A percentile compares a stretch with the other conserved stretches of the same genome.
These are phyloP conservation scores for Neotoma lepida DNA, from an alignment of 2,113 vertebrate genomes.

Conservation along the genomic window DNA sequence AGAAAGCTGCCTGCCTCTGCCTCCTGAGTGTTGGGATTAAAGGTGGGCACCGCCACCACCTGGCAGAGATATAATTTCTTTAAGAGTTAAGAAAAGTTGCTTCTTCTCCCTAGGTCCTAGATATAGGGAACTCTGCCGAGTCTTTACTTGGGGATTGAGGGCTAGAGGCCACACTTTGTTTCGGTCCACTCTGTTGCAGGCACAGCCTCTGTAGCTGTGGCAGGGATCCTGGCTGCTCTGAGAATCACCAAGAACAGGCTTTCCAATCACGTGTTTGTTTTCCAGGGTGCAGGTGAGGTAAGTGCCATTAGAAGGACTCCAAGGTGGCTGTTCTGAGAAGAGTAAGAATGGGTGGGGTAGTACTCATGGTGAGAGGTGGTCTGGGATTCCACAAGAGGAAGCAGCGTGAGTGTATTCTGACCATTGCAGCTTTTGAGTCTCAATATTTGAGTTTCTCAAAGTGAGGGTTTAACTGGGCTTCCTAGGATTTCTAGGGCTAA, in stretches of 20 bases:
- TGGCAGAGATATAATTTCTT: not conserved
- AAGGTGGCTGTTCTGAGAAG: not conserved
- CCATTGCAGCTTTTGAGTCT: not conserved
- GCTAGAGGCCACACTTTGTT: not conserved
- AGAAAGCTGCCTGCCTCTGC: not conserved
- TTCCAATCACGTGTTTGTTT: constrained; percentile 95
- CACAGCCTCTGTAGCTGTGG: constrained; percentile 96
- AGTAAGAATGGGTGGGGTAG: not conserved
- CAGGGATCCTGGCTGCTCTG: constrained; percentile 93
- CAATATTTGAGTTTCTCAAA: constrained; percentile 23
- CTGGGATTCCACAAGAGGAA: not conserved
- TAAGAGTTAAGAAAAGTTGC: not conserved
- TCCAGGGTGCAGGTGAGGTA: constrained; percentile 98
- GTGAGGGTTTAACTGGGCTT: not conserved
- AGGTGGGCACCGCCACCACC: not conserved
- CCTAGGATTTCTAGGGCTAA: not conserved
- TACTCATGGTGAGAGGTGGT: not conserved
- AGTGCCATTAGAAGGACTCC: not conserved
- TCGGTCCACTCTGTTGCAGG: constrained; percentile 85
- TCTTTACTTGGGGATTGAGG: not conserved
- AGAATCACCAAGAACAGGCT: constrained; percentile 95
- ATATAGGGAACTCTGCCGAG: not conserved
- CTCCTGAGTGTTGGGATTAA: not conserved
- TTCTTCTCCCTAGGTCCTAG: not conserved
- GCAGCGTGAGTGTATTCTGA: not conserved